Evolutionary conservation across 2,888 invertebrate species (phyloP).

Genomic region (Epirrita christyi): DNA sequence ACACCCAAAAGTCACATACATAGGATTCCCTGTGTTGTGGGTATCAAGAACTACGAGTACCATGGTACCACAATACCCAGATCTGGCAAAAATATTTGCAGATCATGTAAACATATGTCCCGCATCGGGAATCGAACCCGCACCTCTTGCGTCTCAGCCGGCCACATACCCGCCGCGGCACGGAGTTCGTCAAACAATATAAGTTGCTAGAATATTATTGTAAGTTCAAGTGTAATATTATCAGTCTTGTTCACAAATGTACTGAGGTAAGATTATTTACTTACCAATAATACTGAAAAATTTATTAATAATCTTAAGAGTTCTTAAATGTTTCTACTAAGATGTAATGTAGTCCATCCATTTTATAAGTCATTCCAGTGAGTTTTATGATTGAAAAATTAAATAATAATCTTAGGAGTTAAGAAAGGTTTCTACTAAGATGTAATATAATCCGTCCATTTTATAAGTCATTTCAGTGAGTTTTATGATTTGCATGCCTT

Average conservation of each 20-base stretch:
- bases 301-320: not conserved
- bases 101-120: too few species aligned
- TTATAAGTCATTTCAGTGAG: slow-evolving; percentile 15
- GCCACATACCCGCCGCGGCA: too few species aligned
- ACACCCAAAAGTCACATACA: too few species aligned
- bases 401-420: not conserved
- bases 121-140: too few species aligned
- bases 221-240: not conserved
- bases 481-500: too few species aligned
- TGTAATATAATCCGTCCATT: slow-evolving; percentile 24
- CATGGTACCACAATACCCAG: too few species aligned
- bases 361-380: slow-evolving; percentile 15
- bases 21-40: too few species aligned
- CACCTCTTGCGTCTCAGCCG: too few species aligned
- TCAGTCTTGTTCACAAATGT: not conserved
- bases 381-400: not conserved
- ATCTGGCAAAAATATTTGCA: too few species aligned
- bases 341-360: slow-evolving; percentile 25
- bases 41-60: too few species aligned
- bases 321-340: not conserved
- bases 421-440: not conserved
- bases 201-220: too few species aligned
- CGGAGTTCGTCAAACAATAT: too few species aligned
- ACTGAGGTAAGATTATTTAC: not conserved
- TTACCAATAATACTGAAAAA: not conserved